Conservation (phyloP, 2,888 invertebrate genomes). For the Protophormia terraenovae region DNA sequence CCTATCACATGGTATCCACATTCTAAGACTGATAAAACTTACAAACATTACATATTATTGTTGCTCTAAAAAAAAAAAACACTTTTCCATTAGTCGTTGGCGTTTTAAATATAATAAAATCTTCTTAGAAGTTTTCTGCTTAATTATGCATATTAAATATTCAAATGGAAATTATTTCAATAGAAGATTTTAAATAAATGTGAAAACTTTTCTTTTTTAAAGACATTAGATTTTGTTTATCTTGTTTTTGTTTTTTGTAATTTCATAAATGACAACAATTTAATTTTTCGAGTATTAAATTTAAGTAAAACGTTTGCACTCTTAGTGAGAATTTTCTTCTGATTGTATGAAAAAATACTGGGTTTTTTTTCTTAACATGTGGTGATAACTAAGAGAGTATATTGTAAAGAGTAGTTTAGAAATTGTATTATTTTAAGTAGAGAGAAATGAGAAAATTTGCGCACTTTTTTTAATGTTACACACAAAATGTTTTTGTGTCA, state of each 20-base stretch:
- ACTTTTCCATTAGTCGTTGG: background rate
- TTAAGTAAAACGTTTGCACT: background rate
- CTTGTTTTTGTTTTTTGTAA: background rate
- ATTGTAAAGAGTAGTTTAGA: background rate
- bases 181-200: background rate
- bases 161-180: background rate
- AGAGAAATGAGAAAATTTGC: constrained; percentile 1
- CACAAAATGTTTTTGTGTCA: constrained; percentile 5
- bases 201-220: constrained; percentile 2
- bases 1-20: constrained; percentile 45
- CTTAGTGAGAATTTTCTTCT: background rate
- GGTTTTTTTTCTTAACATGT: background rate
- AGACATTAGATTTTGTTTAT: background rate
- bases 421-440: background rate
- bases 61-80: background rate
- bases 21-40: background rate
- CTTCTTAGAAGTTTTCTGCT: background rate
- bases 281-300: constrained; percentile 7
- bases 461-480: constrained; percentile 30
- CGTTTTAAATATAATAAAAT: background rate
- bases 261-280: constrained; percentile 4
- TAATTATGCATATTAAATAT: constrained; percentile 23
- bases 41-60: background rate
- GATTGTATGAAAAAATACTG: constrained; percentile 21
- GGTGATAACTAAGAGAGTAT: background rate